A percentile compares a stretch with the other conserved stretches of the same genome.
These are phyloP conservation scores for Spheniscus mendiculus DNA, from an alignment of 2,113 vertebrate genomes.

Conservation along the genomic window DNA sequence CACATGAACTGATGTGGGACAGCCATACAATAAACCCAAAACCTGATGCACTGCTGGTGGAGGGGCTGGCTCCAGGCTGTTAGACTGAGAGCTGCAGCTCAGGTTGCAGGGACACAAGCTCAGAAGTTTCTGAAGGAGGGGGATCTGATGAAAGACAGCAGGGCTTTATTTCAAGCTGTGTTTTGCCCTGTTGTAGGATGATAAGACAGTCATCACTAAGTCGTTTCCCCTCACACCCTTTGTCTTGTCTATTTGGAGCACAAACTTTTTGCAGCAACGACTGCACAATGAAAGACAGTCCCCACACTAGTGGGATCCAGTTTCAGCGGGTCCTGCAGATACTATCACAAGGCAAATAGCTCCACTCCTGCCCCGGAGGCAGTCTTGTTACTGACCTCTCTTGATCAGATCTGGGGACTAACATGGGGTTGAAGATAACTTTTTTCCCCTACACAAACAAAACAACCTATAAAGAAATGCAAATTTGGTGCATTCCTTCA, in stretches of 20 bases:
- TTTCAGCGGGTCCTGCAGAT: slow-evolving; percentile 30
- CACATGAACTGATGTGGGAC: background rate
- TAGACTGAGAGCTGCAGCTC: background rate
- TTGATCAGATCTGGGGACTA: slow-evolving; percentile 26
- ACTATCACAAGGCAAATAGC: slow-evolving; percentile 45
- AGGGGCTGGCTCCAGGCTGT: background rate
- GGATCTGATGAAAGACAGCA: background rate
- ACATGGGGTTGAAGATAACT: background rate
- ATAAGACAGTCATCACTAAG: background rate
- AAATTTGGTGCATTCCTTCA: slow-evolving; percentile 42
- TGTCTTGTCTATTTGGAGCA: background rate
- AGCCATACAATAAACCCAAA: background rate
- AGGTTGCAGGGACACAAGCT: background rate
- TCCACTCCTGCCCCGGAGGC: slow-evolving; percentile 23
- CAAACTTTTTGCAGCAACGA: background rate
- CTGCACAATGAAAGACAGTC: background rate
- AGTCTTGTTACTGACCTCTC: slow-evolving; percentile 24
- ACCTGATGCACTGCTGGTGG: accelerated
- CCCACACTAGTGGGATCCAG: background rate
- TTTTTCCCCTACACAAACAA: background rate
- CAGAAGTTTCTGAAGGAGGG: background rate
- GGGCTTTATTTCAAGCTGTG: slow-evolving; percentile 6
- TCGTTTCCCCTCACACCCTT: background rate
- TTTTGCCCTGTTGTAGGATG: background rate
- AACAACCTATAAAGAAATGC: slow-evolving; percentile 47